Evolutionary conservation across 2,888 invertebrate genomes (phyloP).

Genomic region (Dimorphilus gyrociliatus): DNA sequence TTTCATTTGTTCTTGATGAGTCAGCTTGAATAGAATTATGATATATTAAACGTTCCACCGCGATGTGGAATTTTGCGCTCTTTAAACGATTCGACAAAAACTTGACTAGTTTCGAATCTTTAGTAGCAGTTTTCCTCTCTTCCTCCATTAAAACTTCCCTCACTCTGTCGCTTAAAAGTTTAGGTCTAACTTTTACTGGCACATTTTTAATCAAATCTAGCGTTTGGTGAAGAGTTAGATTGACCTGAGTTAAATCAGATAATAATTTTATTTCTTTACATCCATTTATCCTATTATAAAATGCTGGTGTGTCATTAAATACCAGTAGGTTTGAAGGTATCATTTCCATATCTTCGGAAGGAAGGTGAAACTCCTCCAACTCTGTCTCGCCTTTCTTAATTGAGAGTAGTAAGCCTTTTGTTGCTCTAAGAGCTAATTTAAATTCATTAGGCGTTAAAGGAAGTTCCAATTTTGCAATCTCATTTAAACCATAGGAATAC

Average conservation of each 20-base stretch:
- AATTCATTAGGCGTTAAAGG: conserved; percentile 11
- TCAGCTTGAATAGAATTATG: no score
- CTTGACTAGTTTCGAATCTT: no score
- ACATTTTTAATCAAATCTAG: conserved; percentile 8
- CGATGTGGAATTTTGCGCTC: no score
- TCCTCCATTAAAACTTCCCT: conserved; percentile 10
- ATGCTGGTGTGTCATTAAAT: conserved; percentile 11
- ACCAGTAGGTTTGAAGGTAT: conserved; percentile 7
- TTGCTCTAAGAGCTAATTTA: conserved; percentile 8
- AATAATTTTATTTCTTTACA: conserved; percentile 9
- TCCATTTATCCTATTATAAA: conserved; percentile 9
- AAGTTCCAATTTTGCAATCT: conserved; percentile 10
- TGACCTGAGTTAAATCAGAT: conserved; percentile 8
- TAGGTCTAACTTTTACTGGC: conserved; percentile 10
- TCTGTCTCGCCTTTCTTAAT: conserved; percentile 3
- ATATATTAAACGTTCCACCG: no score
- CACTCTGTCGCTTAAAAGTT: conserved; percentile 11
- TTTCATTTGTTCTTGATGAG: no score
- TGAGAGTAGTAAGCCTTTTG: conserved; percentile 8
- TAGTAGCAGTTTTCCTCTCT: neutral
- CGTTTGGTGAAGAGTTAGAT: conserved; percentile 4
- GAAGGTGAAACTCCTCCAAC: conserved; percentile 10
- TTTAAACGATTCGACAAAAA: no score
- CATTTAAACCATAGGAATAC: conserved; percentile 12
- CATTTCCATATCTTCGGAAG: conserved; percentile 7